Percentiles rank a stretch among this genome's conserved stretches.
Conservation (phyloP, 2,888 invertebrate species). For the Tineola bisselliella region DNA sequence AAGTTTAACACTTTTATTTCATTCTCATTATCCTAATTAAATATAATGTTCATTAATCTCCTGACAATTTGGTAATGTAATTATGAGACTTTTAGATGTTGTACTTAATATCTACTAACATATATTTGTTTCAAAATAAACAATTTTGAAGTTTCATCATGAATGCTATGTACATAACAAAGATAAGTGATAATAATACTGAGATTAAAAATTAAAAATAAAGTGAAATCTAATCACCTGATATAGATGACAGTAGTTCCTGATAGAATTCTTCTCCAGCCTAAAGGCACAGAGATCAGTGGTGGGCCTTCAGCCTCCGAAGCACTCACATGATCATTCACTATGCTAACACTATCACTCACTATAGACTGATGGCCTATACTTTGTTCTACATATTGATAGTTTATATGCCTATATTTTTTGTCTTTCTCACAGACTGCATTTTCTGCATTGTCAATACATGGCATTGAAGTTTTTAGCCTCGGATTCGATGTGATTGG, state of each 20-base stretch:
- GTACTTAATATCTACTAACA: no score
- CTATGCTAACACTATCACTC: conserved; percentile 57
- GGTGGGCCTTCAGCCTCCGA: not conserved
- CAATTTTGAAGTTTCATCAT: no score
- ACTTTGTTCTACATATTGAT: conserved; percentile 64
- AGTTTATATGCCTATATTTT: conserved; percentile 49
- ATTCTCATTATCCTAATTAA: no score
- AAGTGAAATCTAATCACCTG: conserved; percentile 32
- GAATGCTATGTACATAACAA: no score
- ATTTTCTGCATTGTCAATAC: not conserved
- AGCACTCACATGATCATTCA: not conserved
- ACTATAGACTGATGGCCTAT: conserved; percentile 62
- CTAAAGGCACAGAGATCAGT: conserved; percentile 48
- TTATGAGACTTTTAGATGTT: no score
- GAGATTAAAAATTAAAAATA: no score
- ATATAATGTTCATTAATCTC: no score
- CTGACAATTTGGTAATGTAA: no score
- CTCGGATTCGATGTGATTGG: not conserved
- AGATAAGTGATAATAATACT: no score
- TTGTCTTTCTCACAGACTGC: conserved; percentile 36
- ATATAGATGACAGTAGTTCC: conserved; percentile 52
- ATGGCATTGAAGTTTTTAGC: not conserved
- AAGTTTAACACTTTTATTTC: no score
- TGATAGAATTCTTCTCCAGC: conserved; percentile 59
- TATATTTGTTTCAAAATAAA: no score